phyloP scores from a whole-genome alignment of 2,113 vertebrate genomes.

The Polypterus senegalus region DNA sequence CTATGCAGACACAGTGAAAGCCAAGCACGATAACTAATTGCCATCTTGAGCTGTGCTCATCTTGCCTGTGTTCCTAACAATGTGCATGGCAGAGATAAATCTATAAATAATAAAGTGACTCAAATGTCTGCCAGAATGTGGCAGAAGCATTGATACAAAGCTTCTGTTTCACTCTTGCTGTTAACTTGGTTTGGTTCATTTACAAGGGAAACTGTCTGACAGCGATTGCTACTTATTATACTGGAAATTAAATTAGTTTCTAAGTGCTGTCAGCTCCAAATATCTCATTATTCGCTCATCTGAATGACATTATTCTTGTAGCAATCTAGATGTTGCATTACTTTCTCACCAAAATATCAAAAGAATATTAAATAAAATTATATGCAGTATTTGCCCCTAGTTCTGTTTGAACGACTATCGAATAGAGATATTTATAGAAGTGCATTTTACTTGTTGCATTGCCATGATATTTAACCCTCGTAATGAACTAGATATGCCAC shows the following conservation, averaged over 20 bases:
- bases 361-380: no score
- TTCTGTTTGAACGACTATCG: not conserved
- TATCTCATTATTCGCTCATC: not conserved
- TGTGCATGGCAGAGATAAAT: not conserved
- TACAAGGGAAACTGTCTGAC: not conserved
- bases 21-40: not conserved
- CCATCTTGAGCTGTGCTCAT: not conserved
- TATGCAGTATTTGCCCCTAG: no score
- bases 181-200: slow-evolving; percentile 1
- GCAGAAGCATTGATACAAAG: not conserved
- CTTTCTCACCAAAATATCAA: no score
- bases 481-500: slow-evolving; percentile 70
- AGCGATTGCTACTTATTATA: not conserved
- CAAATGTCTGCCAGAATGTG: not conserved
- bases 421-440: not conserved
- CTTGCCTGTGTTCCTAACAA: not conserved
- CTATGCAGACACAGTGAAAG: not conserved
- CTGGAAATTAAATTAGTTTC: slow-evolving; percentile 1
- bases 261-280: slow-evolving; percentile 4
- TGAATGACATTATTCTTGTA: slow-evolving; percentile 1
- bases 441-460: not conserved
- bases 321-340: not conserved
- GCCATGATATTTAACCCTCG: slow-evolving; percentile 18
- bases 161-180: not conserved
- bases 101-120: slow-evolving; percentile 2